Evolutionary conservation across 2,888 invertebrate species (phyloP).

Genomic region (Amphipyra tragopoginis): DNA sequence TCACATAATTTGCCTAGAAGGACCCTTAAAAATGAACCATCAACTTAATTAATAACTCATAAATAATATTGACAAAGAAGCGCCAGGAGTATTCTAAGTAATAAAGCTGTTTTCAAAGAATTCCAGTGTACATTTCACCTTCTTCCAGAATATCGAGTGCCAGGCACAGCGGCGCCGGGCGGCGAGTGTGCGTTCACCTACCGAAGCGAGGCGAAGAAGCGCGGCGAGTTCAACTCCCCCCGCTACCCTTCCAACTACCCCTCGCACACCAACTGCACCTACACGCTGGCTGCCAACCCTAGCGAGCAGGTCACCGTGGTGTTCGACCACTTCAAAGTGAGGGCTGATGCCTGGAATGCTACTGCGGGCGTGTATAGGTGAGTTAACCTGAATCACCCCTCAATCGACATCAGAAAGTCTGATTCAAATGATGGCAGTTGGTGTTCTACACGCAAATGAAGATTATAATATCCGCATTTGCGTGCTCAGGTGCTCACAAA

Average conservation of each 20-base stretch:
- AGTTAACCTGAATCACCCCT: slow-evolving; percentile 13
- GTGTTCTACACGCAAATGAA: too few species aligned
- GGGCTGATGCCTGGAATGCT: slow-evolving; percentile 94
- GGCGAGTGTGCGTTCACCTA: slow-evolving; percentile 98
- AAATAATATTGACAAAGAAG: too few species aligned
- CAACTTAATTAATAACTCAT: too few species aligned
- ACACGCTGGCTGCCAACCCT: slow-evolving; percentile 95
- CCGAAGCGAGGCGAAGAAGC: slow-evolving; percentile 95
- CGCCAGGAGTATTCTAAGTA: too few species aligned
- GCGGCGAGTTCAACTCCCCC: slow-evolving; percentile 98
- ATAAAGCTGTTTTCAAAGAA: too few species aligned
- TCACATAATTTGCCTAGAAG: too few species aligned
- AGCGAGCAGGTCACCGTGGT: slow-evolving; percentile 97
- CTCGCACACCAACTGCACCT: slow-evolving; percentile 98
- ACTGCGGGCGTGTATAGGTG: slow-evolving; percentile 90
- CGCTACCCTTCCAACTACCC: slow-evolving; percentile 99
- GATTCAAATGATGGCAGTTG: too few species aligned
- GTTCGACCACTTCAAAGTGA: slow-evolving; percentile 97
- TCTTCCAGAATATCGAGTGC: slow-evolving; percentile 95
- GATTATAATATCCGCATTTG: too few species aligned
- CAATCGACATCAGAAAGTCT: too few species aligned
- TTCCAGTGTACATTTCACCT: not conserved
- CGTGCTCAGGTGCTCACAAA: too few species aligned
- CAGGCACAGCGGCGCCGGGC: slow-evolving; percentile 97
- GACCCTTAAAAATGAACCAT: too few species aligned